Conservation (phyloP, 2,797 vertebrate genomes). For the Scolopax bukidnonensis region DNA sequence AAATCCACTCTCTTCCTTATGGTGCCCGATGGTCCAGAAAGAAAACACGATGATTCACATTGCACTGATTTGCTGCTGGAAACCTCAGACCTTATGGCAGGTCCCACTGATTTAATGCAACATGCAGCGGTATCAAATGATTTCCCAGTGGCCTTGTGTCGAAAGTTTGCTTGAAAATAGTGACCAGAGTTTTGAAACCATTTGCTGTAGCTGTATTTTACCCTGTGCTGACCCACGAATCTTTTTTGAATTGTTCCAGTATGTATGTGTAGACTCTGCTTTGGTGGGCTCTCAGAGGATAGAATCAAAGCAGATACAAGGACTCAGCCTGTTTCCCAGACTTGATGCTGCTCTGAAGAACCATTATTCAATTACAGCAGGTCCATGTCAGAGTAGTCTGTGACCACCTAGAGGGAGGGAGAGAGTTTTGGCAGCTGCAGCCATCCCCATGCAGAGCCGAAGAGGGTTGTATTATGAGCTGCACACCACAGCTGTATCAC, state of each 20-base stretch:
- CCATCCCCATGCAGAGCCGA: background rate
- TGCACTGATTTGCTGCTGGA: background rate
- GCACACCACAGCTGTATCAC: background rate
- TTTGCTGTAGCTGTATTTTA: background rate
- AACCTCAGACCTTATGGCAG: background rate
- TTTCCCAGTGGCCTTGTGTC: background rate
- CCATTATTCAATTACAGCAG: background rate
- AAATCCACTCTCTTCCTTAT: background rate
- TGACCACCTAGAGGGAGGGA: background rate
- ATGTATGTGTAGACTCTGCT: background rate
- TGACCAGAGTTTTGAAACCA: background rate
- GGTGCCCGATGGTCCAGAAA: background rate
- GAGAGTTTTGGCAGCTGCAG: background rate
- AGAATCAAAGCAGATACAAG: background rate
- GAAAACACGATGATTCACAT: constrained; percentile 24
- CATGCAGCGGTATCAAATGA: background rate
- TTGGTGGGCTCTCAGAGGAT: background rate
- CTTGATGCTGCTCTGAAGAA: background rate
- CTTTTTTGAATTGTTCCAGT: background rate
- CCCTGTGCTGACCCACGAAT: background rate
- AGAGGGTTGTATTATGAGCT: background rate
- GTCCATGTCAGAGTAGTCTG: background rate
- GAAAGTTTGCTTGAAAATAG: background rate
- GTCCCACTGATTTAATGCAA: constrained; percentile 31
- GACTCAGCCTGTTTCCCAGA: background rate